phyloP scores from a whole-genome alignment of 2,113 vertebrate genomes.

The Nansenia antarctica region DNA sequence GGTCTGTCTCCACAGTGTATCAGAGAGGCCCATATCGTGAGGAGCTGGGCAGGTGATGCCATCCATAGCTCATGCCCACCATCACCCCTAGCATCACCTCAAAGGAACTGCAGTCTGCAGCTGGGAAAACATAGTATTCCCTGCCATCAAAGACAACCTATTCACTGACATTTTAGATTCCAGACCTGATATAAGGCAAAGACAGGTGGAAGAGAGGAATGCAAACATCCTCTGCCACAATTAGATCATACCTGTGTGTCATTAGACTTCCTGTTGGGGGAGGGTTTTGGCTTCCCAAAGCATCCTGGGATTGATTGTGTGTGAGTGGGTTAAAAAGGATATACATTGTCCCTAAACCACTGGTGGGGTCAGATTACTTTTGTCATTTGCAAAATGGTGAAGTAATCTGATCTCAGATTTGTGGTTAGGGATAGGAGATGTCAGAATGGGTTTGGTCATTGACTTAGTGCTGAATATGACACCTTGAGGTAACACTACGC shows the following conservation, averaged over 20 bases:
- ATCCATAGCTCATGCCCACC: neutral
- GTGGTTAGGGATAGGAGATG: neutral
- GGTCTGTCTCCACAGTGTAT: too few species aligned
- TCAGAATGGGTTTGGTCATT: neutral
- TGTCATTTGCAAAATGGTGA: neutral
- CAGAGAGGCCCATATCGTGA: conserved; percentile 7
- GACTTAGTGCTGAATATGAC: conserved; percentile 9
- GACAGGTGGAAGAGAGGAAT: conserved; percentile 17
- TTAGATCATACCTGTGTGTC: conserved; percentile 9
- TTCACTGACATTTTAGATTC: neutral
- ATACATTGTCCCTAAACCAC: neutral
- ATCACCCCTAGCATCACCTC: conserved; percentile 10
- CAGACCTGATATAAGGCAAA: conserved; percentile 19
- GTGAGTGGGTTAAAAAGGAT: too few species aligned
- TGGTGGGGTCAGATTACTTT: conserved; percentile 21
- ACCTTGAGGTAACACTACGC: conserved; percentile 13
- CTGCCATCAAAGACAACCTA: neutral
- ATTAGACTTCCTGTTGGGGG: conserved; percentile 16
- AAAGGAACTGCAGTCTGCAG: conserved; percentile 33
- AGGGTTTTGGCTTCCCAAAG: neutral
- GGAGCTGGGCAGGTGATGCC: conserved; percentile 31
- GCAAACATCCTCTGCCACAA: conserved; percentile 50
- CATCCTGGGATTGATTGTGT: neutral
- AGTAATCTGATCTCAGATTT: neutral
- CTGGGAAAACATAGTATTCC: conserved; percentile 45